A percentile compares a stretch with the other conserved stretches of the same genome.
Evolutionary conservation across 2,113 vertebrate genomes (phyloP).

Genomic region (Sus scrofa): T2T-Sscrofa CM000814.6:44786001-44786500

Average conservation of each 20-base stretch:
- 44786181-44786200: no score
- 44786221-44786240: fast-evolving
- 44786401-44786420: not conserved
- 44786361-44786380: not conserved
- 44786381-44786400: not conserved
- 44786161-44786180: not conserved
- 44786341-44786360: not conserved
- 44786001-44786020: not conserved
- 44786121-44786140: not conserved
- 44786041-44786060: not conserved
- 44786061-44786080: fast-evolving
- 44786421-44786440: not conserved
- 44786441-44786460: not conserved
- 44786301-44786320: not conserved
- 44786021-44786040: not conserved
- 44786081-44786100: not conserved
- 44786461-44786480: not conserved
- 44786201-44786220: no score
- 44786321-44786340: not conserved
- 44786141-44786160: not conserved
- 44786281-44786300: not conserved
- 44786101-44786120: not conserved
- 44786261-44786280: not conserved
- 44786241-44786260: fast-evolving
- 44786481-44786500: not conserved